Percentiles rank a stretch among this genome's conserved stretches.
Conservation (phyloP, 2,888 invertebrate genomes). For the Hirtodrosophila trivittata region DNA sequence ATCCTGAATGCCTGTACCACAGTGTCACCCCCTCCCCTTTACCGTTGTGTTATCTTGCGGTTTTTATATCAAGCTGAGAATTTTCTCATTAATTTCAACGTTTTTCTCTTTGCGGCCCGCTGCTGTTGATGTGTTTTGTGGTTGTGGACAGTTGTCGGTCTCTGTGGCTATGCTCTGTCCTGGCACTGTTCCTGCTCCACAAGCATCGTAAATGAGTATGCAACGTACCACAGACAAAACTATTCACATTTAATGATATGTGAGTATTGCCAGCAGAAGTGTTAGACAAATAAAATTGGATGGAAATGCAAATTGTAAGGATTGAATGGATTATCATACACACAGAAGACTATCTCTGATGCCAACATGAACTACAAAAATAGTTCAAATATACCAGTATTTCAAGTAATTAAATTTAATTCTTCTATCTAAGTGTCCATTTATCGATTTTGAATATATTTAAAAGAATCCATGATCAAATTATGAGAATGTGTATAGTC, state of each 20-base stretch:
- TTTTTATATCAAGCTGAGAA: conserved; percentile 73
- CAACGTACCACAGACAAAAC: conserved; percentile 24
- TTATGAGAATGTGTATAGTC: no score
- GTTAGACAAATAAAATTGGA: conserved; percentile 14
- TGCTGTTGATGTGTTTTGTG: conserved; percentile 73
- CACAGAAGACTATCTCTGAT: not conserved
- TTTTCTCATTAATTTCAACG: conserved; percentile 78
- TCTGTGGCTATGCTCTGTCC: conserved; percentile 34
- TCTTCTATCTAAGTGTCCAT: no score
- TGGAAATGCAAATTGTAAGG: conserved; percentile 9
- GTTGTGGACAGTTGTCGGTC: conserved; percentile 74
- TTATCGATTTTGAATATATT: no score
- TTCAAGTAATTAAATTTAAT: no score
- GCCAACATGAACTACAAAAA: no score
- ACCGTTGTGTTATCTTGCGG: conserved; percentile 68
- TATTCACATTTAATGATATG: conserved; percentile 50
- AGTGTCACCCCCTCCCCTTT: conserved; percentile 14
- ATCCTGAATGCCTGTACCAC: conserved; percentile 37
- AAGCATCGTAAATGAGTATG: conserved; percentile 33
- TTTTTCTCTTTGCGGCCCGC: conserved; percentile 51
- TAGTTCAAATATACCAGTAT: no score
- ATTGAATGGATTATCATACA: not conserved
- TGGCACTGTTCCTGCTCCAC: conserved; percentile 24
- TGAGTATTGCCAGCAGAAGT: conserved; percentile 18
- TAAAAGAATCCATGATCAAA: no score